Conservation (phyloP, 2,797 vertebrate genomes). For the Sebastes diaconus region DNA sequence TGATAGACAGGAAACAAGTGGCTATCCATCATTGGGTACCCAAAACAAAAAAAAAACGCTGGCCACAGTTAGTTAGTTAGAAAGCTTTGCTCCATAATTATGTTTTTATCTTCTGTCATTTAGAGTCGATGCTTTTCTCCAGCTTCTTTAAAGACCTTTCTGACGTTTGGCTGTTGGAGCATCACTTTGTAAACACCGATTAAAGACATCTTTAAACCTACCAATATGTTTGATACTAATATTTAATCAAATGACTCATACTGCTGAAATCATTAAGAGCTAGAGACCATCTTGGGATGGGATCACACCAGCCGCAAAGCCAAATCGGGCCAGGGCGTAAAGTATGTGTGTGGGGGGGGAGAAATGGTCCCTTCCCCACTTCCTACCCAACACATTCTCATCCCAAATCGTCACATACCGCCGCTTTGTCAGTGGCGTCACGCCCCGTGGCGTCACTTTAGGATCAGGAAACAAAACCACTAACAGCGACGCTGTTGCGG, state of each 20-base stretch:
- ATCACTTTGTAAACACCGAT: not conserved
- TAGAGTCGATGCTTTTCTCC: not conserved
- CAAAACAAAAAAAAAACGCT: conserved; percentile 6
- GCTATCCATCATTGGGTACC: conserved; percentile 51
- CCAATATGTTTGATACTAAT: not conserved
- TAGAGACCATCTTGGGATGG: not conserved
- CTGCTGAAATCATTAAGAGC: not conserved
- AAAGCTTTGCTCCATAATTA: conserved; percentile 3
- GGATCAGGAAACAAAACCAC: too few species aligned
- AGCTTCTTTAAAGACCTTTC: not conserved
- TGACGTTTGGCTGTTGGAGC: not conserved
- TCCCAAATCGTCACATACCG: too few species aligned
- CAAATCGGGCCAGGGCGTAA: too few species aligned
- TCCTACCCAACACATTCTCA: too few species aligned
- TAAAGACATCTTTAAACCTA: not conserved
- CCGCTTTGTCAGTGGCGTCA: too few species aligned
- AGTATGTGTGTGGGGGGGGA: too few species aligned
- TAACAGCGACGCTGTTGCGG: too few species aligned
- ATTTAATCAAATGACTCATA: not conserved
- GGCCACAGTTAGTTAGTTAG: conserved; percentile 2
- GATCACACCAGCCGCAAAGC: too few species aligned
- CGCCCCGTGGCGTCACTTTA: too few species aligned
- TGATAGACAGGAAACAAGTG: conserved; percentile 74
- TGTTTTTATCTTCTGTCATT: not conserved
- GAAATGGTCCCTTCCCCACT: too few species aligned